Evolutionary conservation across 2,888 invertebrate species (phyloP).

Genomic region (Pediacus dermestoides): DNA sequence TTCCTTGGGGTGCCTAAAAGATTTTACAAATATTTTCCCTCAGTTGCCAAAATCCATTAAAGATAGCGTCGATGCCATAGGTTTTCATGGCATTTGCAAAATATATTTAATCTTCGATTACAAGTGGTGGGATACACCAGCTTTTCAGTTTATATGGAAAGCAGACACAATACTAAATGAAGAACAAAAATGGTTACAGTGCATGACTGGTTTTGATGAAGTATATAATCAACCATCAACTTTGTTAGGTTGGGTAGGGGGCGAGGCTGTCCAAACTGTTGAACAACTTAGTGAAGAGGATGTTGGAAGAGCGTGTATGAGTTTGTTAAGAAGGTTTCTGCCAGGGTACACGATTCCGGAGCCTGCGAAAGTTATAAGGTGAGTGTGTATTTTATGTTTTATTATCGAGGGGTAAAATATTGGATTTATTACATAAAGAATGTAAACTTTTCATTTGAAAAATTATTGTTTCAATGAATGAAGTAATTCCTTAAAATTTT

Average conservation of each 20-base stretch:
- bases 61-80: slow-evolving; percentile 55
- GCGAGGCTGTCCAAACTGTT: slow-evolving; percentile 57
- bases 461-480: no score
- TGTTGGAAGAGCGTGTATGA: slow-evolving; percentile 53
- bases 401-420: no score
- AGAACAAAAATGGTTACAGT: slow-evolving; percentile 54
- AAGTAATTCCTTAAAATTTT: no score
- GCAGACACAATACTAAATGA: slow-evolving; percentile 27
- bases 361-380: slow-evolving; percentile 52
- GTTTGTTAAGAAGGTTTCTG: slow-evolving; percentile 53
- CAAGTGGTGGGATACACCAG: slow-evolving; percentile 60
- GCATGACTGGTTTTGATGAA: slow-evolving; percentile 64
- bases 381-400: slow-evolving; percentile 31
- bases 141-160: slow-evolving; percentile 60
- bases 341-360: slow-evolving; percentile 49
- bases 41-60: slow-evolving; percentile 52
- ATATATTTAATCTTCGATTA: slow-evolving; percentile 62
- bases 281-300: slow-evolving; percentile 54
- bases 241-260: slow-evolving; percentile 65
- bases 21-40: slow-evolving; percentile 51
- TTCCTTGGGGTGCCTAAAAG: slow-evolving; percentile 62
- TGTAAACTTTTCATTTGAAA: no score
- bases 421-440: no score
- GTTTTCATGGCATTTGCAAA: slow-evolving; percentile 65
- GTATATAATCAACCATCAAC: slow-evolving; percentile 52